These are phyloP conservation scores for Cyclophora albipunctata DNA, from an alignment of 2,888 invertebrate genomes.

Conservation along the genomic window DNA sequence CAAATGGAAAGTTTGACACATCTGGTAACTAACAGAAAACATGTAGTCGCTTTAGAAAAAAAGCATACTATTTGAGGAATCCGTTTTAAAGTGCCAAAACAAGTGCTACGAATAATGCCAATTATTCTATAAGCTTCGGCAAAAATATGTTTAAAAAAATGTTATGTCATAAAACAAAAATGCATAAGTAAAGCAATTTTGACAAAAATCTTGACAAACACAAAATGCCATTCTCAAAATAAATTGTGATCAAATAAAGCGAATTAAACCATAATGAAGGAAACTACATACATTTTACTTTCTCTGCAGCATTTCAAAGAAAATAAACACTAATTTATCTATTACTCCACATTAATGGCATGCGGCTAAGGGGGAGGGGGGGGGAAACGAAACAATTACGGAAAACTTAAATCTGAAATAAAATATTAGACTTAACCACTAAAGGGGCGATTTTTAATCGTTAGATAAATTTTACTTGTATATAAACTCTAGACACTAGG, in stretches of 20 bases:
- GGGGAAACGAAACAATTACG: slow-evolving; percentile 27
- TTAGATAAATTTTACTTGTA: too few species aligned
- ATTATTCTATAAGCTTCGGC: too few species aligned
- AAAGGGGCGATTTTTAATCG: background rate
- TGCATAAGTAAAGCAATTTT: too few species aligned
- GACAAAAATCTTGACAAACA: slow-evolving; percentile 9
- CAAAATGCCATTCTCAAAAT: slow-evolving; percentile 46
- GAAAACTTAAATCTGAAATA: slow-evolving; percentile 43
- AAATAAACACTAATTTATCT: slow-evolving; percentile 33
- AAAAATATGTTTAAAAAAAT: too few species aligned
- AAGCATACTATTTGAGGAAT: too few species aligned
- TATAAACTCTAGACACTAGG: too few species aligned
- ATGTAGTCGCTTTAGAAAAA: too few species aligned
- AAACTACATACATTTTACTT: slow-evolving; percentile 64
- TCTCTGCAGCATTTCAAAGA: slow-evolving; percentile 54
- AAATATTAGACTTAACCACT: slow-evolving; percentile 31
- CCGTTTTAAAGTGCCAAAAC: too few species aligned
- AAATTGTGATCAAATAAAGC: background rate
- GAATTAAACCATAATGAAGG: background rate
- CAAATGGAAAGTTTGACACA: too few species aligned
- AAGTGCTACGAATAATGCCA: too few species aligned
- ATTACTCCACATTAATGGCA: slow-evolving; percentile 26
- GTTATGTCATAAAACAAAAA: too few species aligned
- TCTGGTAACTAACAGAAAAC: too few species aligned
- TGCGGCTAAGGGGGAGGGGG: slow-evolving; percentile 37